phyloP scores from a whole-genome alignment of 2,888 invertebrate genomes.

The Caenorhabditis parvicauda region DNA sequence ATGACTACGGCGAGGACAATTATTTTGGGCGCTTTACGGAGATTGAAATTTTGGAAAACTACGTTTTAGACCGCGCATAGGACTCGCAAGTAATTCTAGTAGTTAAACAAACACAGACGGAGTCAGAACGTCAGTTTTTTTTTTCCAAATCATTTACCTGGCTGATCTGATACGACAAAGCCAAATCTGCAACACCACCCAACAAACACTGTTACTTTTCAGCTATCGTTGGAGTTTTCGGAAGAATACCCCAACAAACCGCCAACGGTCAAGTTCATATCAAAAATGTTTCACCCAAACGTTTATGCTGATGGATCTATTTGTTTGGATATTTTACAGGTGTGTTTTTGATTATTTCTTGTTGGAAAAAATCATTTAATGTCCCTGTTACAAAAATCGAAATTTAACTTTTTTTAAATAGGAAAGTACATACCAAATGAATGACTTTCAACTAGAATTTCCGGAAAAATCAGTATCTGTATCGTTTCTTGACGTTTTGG shows the following conservation, averaged over 20 bases:
- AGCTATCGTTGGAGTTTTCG: slow-evolving; percentile 98
- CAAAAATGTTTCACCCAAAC: slow-evolving; percentile 99
- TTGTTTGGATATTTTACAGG: slow-evolving; percentile 60
- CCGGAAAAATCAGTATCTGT: too few species aligned
- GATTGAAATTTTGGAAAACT: too few species aligned
- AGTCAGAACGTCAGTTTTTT: too few species aligned
- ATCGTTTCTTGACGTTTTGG: too few species aligned
- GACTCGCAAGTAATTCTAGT: too few species aligned
- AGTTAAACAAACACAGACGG: too few species aligned
- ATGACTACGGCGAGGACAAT: too few species aligned
- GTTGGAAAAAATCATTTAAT: not conserved
- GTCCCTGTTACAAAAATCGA: too few species aligned
- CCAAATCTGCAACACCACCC: not conserved
- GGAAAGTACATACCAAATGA: too few species aligned
- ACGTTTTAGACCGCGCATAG: too few species aligned
- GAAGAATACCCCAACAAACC: slow-evolving; percentile 99
- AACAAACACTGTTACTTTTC: slow-evolving; percentile 83
- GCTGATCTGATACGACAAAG: not conserved
- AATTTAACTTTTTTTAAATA: not conserved
- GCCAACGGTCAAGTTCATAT: slow-evolving; percentile 93
- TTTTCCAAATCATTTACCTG: slow-evolving; percentile 1
- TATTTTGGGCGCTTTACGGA: too few species aligned
- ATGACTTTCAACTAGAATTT: too few species aligned
- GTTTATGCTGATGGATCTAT: slow-evolving; percentile 63
- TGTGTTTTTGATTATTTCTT: slow-evolving; percentile 9